phyloP scores from a whole-genome alignment of 2,113 vertebrate genomes.

The Syngnathus scovelli region DNA sequence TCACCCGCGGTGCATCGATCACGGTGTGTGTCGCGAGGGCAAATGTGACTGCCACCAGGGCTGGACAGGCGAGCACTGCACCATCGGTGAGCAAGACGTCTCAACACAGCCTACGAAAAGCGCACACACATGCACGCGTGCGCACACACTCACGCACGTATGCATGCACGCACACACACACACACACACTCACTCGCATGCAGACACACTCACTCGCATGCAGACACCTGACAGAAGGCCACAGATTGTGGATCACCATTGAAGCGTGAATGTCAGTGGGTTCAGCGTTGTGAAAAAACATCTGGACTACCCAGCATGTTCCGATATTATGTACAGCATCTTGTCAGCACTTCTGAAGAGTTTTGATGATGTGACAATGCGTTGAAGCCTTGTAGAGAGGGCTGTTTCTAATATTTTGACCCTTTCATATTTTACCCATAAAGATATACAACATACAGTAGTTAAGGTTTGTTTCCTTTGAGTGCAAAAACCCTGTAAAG shows the following conservation, averaged over 20 bases:
- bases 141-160: conserved; percentile 14
- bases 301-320: neutral
- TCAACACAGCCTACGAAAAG: conserved; percentile 6
- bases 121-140: conserved; percentile 14
- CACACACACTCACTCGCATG: neutral
- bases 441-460: no score
- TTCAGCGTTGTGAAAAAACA: conserved; percentile 16
- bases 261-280: conserved; percentile 37
- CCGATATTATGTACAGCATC: neutral
- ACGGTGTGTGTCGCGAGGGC: conserved; percentile 91
- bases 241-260: conserved; percentile 26
- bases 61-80: conserved; percentile 98
- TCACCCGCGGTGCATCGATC: conserved; percentile 90
- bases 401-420: neutral
- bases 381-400: neutral
- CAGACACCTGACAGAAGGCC: conserved; percentile 19
- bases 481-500: neutral
- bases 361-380: neutral
- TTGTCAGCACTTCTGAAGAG: neutral
- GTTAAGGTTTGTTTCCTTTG: neutral
- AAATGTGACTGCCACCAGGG: conserved; percentile 97
- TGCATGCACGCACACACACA: neutral
- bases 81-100: conserved; percentile 78
- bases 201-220: conserved; percentile 31
- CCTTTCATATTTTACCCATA: no score